Conservation (phyloP, 2,797 vertebrate genomes). For the Orestias chungarensis region DNA sequence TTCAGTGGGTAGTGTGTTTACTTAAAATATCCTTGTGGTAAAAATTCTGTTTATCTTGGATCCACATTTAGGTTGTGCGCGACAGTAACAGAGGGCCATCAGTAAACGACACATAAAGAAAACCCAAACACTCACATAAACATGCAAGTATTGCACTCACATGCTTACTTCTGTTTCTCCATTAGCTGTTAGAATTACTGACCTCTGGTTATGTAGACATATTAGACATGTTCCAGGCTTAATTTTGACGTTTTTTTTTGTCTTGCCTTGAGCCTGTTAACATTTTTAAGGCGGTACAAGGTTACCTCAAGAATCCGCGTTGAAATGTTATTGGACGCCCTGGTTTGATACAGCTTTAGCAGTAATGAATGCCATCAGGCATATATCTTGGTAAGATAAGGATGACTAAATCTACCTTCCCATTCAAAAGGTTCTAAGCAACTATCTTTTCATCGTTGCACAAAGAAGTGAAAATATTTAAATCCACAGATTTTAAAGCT, state of each 20-base stretch:
- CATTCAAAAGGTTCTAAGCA: neutral
- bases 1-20: neutral
- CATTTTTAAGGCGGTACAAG: neutral
- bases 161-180: conserved; percentile 13
- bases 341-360: neutral
- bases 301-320: neutral
- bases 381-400: neutral
- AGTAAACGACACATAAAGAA: neutral
- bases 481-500: neutral
- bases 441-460: neutral
- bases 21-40: neutral
- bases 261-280: neutral
- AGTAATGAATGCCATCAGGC: neutral
- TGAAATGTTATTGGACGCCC: neutral
- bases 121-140: conserved; percentile 1
- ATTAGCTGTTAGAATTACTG: neutral
- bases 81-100: neutral
- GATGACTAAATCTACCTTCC: neutral
- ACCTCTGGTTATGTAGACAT: neutral
- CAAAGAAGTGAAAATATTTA: neutral
- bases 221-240: neutral
- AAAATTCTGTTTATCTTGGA: conserved; percentile 7
- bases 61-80: neutral
- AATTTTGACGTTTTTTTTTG: neutral
- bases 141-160: conserved; percentile 29